A percentile compares a stretch with the other conserved stretches of the same genome.
Evolutionary conservation across 2,888 invertebrate genomes (phyloP).

Genomic region (Drosophila borborema): DNA sequence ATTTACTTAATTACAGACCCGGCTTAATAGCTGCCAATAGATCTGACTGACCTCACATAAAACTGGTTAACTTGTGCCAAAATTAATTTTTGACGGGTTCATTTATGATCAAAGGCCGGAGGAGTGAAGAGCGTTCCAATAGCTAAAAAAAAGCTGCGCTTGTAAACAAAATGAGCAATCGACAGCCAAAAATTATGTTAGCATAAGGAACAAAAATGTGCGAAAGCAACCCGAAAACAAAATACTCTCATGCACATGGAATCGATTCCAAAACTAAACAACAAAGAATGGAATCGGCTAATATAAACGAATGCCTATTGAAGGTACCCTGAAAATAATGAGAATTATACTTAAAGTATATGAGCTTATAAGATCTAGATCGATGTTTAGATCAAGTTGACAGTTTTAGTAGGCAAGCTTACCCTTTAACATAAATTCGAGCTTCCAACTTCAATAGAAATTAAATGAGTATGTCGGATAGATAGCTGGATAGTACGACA

Average conservation of each 20-base stretch:
- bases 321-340: no score
- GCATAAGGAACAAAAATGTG: not conserved
- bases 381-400: no score
- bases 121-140: constrained; percentile 1
- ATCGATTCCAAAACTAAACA: no score
- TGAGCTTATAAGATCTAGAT: no score
- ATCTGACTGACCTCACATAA: constrained; percentile 35
- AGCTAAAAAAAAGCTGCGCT: not conserved
- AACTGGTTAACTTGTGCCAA: constrained; percentile 75
- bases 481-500: no score
- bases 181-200: constrained; percentile 19
- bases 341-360: no score
- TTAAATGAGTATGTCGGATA: no score
- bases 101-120: not conserved
- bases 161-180: constrained; percentile 32
- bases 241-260: not conserved
- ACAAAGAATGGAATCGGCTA: no score
- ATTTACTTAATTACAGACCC: constrained; percentile 71
- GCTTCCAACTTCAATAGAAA: no score
- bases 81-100: constrained; percentile 40
- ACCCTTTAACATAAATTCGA: no score
- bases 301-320: no score
- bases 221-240: not conserved
- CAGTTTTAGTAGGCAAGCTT: no score
- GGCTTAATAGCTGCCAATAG: constrained; percentile 4